phyloP scores from a whole-genome alignment of 2,888 invertebrate species.

The Tortricodes alternella region DNA sequence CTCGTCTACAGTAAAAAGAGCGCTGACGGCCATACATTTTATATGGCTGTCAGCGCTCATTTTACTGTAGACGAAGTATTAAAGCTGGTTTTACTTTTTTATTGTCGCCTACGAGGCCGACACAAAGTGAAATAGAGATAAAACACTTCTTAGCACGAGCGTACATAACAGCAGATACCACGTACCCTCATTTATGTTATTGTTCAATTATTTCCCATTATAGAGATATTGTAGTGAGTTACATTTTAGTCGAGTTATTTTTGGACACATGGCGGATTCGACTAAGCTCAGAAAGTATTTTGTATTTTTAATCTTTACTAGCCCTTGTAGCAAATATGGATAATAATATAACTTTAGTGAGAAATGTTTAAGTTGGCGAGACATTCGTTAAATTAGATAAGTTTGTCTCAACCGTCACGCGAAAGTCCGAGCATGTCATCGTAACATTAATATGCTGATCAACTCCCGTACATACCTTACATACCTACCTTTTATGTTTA shows the following conservation, averaged over 20 bases:
- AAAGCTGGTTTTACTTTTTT: slow-evolving; percentile 26
- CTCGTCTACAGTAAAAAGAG: too few relatives aligned
- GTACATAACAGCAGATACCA: slow-evolving; percentile 23
- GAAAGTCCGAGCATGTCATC: background rate
- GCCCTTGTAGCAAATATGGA: background rate
- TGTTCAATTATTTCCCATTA: slow-evolving; percentile 12
- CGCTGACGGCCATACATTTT: too few relatives aligned
- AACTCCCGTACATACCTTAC: background rate
- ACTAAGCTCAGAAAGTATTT: background rate
- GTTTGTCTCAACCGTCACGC: background rate
- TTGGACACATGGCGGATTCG: background rate
- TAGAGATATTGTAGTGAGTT: slow-evolving; percentile 20
- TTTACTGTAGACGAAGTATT: too few relatives aligned
- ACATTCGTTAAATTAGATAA: background rate
- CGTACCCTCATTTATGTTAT: slow-evolving; percentile 5
- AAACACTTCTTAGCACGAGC: slow-evolving; percentile 16
- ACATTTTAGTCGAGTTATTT: background rate
- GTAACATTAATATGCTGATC: background rate
- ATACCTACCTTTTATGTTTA: too few relatives aligned
- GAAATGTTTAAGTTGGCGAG: background rate
- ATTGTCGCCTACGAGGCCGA: slow-evolving; percentile 23
- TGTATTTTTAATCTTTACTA: background rate
- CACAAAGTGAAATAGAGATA: slow-evolving; percentile 26
- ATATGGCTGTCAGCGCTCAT: too few relatives aligned
- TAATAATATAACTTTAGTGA: background rate